Evolutionary conservation across 1,140 invertebrate species (phyloP).

Genomic region (Apis laboriosa): DNA sequence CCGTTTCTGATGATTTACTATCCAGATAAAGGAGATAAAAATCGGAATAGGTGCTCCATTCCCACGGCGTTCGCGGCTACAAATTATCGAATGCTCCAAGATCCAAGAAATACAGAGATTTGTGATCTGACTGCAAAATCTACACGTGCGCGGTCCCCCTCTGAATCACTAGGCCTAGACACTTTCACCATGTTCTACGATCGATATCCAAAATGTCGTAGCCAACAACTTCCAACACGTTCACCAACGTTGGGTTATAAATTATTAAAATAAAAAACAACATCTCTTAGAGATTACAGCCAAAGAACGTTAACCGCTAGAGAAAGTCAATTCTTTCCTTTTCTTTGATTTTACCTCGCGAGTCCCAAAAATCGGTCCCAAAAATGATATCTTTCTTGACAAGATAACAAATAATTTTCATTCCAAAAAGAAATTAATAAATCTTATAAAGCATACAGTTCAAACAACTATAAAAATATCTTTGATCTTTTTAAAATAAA

Average conservation of each 20-base stretch:
- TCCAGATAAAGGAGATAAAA: conserved; percentile 49
- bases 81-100: conserved; percentile 56
- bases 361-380: no score
- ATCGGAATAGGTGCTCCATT: conserved; percentile 49
- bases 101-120: conserved; percentile 37
- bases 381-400: no score
- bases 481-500: no score
- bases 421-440: no score
- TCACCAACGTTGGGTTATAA: no score
- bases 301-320: not conserved
- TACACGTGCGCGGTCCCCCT: conserved; percentile 11
- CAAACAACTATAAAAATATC: no score
- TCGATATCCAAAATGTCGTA: conserved; percentile 28
- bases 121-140: conserved; percentile 26
- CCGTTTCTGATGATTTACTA: conserved; percentile 27
- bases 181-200: conserved; percentile 34
- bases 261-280: not conserved
- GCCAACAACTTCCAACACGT: not conserved
- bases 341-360: no score
- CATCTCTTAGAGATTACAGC: not conserved
- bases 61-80: conserved; percentile 61
- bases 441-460: no score
- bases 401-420: no score
- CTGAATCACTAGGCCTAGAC: conserved; percentile 19
- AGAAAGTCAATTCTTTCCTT: not conserved